Evolutionary conservation across 2,888 invertebrate genomes (phyloP), one percentile per base, ranked within the genome.

Genomic region (Tiliacea citrago): DNA sequence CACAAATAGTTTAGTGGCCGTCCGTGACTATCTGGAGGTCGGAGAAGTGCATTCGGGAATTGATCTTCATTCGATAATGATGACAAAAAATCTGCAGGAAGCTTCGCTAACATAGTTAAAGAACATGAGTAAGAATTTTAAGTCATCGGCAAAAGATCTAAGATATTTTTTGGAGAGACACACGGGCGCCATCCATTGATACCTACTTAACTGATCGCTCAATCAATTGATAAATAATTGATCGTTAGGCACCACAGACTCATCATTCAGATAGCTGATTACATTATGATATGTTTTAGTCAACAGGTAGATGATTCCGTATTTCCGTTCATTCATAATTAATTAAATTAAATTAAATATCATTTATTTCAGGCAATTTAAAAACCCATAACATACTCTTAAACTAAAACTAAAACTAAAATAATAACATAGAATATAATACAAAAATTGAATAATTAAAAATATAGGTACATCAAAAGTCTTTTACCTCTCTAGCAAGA

Each of bases 1-100:
- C 92, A 91, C 83, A 88, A 86, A 90, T 91, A 90, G 67, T 79
- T 77, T 62, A 65, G 73, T 77, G 69, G 53, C 68, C 77, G 79
- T 73, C 69, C 75, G 70, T 78, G 80, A 73, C 79, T 77, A 79
- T 79, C 69, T 75, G 61, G 83, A 81, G 67, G 72, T 75, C 60
- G 53, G 18, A 35, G 39, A 82, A 78, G 73, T 85, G 83, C 85
- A 83, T 71, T 75, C 49, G 66, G 24, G 29, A 51, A 63, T 58
- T 8, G 18, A 24, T 55, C 57, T 67, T 18, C 12, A 47, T 29
- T 65, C 8, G 29, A 21, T 21, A 21, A 47, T 29, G 6, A 42
- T 62, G n/a, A 66, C 18, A 42, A 42, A 39, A 42, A 0, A 0
- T 24, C 21, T 45, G 2, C 7, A n/a, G 4, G 10, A 49, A 39